Percentiles rank a stretch among this genome's conserved stretches.
phyloP scores from a whole-genome alignment of 35 echinoderm and acorn worm genomes.

The Eucidaris tribuloides region DNA sequence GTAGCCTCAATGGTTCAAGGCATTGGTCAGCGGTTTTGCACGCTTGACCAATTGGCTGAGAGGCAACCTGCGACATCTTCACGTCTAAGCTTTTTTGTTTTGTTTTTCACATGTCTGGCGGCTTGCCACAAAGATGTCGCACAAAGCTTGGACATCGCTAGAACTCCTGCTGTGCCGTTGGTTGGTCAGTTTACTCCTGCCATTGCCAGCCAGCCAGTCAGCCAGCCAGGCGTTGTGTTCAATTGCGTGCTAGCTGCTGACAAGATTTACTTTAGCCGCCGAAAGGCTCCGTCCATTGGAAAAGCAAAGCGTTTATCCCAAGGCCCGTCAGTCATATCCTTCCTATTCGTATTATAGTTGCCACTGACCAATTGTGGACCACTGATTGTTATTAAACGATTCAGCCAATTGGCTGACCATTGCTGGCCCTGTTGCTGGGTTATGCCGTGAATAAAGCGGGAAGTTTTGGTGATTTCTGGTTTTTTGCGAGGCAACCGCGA shows the following conservation, averaged over 20 bases:
- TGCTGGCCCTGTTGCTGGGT: background rate
- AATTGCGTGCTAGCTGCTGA: background rate
- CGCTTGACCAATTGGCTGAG: background rate
- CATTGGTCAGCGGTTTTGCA: background rate
- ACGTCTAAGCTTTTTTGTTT: background rate
- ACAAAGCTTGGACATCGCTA: background rate
- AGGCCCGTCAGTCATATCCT: slow-evolving; percentile 8
- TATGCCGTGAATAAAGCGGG: background rate
- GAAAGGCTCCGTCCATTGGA: background rate
- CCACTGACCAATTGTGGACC: slow-evolving; percentile 5
- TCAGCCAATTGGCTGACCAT: slow-evolving; percentile 9
- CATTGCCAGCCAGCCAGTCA: too few relatives aligned
- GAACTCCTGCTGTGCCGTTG: background rate
- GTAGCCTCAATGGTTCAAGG: slow-evolving; percentile 20
- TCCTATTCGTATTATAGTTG: background rate
- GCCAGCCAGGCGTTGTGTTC: too few relatives aligned
- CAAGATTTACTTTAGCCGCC: background rate
- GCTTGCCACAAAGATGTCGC: background rate
- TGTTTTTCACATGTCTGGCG: background rate
- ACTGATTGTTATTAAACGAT: too few relatives aligned
- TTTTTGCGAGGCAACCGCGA: background rate
- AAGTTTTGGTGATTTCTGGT: background rate
- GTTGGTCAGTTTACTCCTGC: background rate
- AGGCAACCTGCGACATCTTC: background rate
- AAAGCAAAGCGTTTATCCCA: background rate